Evolutionary conservation across 2,888 invertebrate genomes (phyloP), one percentile per base, ranked within the genome.

Genomic region (Cosmorhoe ocellata): DNA sequence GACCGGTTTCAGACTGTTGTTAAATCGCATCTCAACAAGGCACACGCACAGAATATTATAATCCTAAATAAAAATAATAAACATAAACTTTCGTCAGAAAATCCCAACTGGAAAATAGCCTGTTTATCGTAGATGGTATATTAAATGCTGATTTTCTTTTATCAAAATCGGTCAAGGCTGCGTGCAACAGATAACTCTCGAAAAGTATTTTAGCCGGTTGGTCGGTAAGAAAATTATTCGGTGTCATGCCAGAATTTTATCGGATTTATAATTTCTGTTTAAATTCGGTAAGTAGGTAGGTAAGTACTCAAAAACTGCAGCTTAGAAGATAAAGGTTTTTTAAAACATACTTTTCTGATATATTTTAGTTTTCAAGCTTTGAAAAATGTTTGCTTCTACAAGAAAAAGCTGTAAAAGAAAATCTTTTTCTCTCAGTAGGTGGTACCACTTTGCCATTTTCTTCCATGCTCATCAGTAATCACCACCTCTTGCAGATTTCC

Each of bases 1-100:
- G 76, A 88, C 89, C 88, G 88, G 89, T 89, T 87, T 81, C 64
- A 74, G 84, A 74, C 83, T 81, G 84, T 81, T 83, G 82, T 79
- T 84, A 84, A 84, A 89, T 88, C 82, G 86, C 82, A 81, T 77
- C 81, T 80, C 69, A 84, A 84, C 84, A 81, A 81, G 53, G 76
- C 74, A 71, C 73, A 79, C 73, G 71, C 73, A 66, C 64, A 55
- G 57, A 53, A 76, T 74, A 73, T 73, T 76, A 36, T 34, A 26
- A 41, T 24, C 13, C 27, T 26, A 27, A 27, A 38, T 13, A 27
- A 24, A 44, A 26, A 41, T 41, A 13, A 33, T 14, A 27, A 27
- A 38, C 27, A 38, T 27, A 27, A 9, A 26, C 12, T 12, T 27
- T 9, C 9, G 9, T 14, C 5, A 26, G 8, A 8, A n/a, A n/a